Evolutionary conservation across 2,888 invertebrate species (phyloP).

Genomic region (Eupeodes luniger): DNA sequence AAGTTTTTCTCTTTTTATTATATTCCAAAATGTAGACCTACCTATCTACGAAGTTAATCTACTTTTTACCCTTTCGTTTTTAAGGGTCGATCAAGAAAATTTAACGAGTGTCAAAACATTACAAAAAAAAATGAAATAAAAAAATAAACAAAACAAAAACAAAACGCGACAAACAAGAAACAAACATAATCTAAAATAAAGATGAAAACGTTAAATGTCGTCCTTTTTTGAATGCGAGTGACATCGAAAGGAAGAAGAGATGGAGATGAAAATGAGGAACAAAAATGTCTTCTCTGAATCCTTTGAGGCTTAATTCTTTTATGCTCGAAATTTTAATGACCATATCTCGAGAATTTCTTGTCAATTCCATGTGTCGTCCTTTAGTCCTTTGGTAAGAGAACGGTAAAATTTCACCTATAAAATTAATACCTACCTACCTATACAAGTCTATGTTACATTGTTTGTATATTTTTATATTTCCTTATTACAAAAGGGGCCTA

Average conservation of each 20-base stretch:
- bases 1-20: conserved; percentile 24
- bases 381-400: not conserved
- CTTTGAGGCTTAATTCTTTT: conserved; percentile 65
- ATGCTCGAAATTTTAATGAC: conserved; percentile 58
- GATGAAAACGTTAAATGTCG: conserved; percentile 21
- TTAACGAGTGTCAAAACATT: conserved; percentile 36
- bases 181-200: conserved; percentile 2
- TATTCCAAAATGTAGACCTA: not conserved
- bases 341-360: conserved; percentile 18
- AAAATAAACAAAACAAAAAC: conserved; percentile 23
- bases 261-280: not conserved
- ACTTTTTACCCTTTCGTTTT: conserved; percentile 51
- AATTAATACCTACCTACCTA: conserved; percentile 20
- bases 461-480: conserved; percentile 33
- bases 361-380: conserved; percentile 33
- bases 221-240: not conserved
- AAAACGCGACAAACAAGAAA: not conserved
- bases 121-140: conserved; percentile 1
- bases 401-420: conserved; percentile 60
- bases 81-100: not conserved
- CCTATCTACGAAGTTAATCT: conserved; percentile 24
- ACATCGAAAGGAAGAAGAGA: not conserved
- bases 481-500: conserved; percentile 10
- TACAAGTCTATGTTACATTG: conserved; percentile 11
- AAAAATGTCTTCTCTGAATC: conserved; percentile 24